Conservation (phyloP, 2,888 invertebrate genomes). For the Eristalis tenax region DNA sequence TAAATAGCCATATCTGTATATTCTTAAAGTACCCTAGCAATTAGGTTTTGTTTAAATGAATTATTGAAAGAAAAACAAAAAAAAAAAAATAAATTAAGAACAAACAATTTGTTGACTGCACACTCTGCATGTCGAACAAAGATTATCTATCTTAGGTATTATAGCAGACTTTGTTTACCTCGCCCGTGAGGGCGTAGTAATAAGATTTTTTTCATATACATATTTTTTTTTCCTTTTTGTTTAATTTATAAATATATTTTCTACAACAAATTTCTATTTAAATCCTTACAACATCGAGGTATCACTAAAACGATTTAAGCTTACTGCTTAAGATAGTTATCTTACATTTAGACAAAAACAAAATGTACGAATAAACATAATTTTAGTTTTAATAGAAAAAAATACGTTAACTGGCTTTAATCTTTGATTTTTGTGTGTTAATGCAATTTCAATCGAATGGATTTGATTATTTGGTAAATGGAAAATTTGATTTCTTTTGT, state of each 20-base stretch:
- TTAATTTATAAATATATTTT: slow-evolving; percentile 22
- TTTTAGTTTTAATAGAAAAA: neutral
- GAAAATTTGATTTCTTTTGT: slow-evolving; percentile 10
- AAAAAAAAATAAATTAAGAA: slow-evolving; percentile 53
- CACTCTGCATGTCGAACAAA: slow-evolving; percentile 14
- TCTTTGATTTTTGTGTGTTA: slow-evolving; percentile 38
- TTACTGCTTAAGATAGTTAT: neutral
- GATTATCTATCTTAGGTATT: slow-evolving; percentile 64
- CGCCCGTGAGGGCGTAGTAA: slow-evolving; percentile 30
- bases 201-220: slow-evolving; percentile 24
- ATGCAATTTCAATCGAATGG: slow-evolving; percentile 13
- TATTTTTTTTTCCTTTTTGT: slow-evolving; percentile 25
- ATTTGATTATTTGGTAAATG: slow-evolving; percentile 35
- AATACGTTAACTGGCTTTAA: slow-evolving; percentile 49
- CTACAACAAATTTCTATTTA: slow-evolving; percentile 13
- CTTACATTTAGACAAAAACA: slow-evolving; percentile 11
- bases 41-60: neutral
- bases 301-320: slow-evolving; percentile 23
- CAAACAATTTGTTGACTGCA: slow-evolving; percentile 35
- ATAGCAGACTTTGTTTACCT: slow-evolving; percentile 61
- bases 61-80: neutral
- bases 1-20: slow-evolving; percentile 17
- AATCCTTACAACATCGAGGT: slow-evolving; percentile 16
- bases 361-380: neutral
- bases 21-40: slow-evolving; percentile 4